These are phyloP conservation scores for Sceliomorpha sp. DNA, from an alignment of 2,888 invertebrate species.

Conservation along the genomic window DNA sequence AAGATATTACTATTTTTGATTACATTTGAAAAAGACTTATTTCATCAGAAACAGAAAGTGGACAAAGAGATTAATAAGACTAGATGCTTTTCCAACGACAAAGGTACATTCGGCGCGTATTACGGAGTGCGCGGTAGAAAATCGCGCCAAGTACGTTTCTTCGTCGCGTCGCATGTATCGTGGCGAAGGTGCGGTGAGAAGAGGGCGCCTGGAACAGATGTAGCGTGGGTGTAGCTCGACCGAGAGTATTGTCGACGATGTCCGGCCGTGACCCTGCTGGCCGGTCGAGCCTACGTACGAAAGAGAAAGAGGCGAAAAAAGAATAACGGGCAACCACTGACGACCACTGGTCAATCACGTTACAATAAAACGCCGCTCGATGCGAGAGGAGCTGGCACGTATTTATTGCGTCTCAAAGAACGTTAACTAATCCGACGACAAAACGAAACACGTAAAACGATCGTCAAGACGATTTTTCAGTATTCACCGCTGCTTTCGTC, in stretches of 20 bases:
- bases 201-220: constrained; percentile 64
- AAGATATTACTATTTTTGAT: too few relatives aligned
- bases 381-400: constrained; percentile 25
- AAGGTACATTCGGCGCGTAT: too few relatives aligned
- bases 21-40: too few relatives aligned
- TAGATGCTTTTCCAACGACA: too few relatives aligned
- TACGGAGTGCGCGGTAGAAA: too few relatives aligned
- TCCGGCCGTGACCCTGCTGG: constrained; percentile 79
- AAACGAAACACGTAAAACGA: background rate
- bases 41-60: too few relatives aligned
- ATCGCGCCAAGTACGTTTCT: constrained; percentile 4
- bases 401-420: constrained; percentile 25
- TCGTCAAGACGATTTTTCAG: too few relatives aligned
- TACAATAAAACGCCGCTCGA: constrained; percentile 61
- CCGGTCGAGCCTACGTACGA: constrained; percentile 62
- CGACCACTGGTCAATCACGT: constrained; percentile 66
- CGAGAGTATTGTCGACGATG: constrained; percentile 76
- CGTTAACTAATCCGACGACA: constrained; percentile 2
- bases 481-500: too few relatives aligned
- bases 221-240: constrained; percentile 69
- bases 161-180: background rate
- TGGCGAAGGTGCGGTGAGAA: constrained; percentile 58
- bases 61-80: too few relatives aligned
- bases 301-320: constrained; percentile 53
- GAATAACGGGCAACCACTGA: constrained; percentile 37